Evolutionary conservation across 2,888 invertebrate genomes (phyloP), one percentile per base, ranked within the genome.

Genomic region (Cataglyphis cursor): DNA sequence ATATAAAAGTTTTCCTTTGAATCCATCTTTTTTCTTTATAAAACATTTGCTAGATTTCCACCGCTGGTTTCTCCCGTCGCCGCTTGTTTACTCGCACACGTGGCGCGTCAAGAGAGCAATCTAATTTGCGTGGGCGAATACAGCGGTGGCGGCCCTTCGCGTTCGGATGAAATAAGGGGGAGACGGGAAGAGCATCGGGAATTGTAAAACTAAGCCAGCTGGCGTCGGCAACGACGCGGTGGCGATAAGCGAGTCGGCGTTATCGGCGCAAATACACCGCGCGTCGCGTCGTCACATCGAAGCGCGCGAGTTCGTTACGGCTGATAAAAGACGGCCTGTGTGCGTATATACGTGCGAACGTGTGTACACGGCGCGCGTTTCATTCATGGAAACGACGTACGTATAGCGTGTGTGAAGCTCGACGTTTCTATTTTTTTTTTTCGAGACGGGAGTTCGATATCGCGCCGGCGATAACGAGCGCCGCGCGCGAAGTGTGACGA

Each of bases 381-480:
- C 91, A 91, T 91, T 91, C 90, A 91, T 90, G 87, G 90, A 87
- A 89, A 84, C 87, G 83, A 66, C 72, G 74, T 62, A 21, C 6
- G 74, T 62, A 51, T 66, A 51, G 18, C n/a, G 38, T n/a, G 51
- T 48, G 74, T 78, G 57, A 8, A 10, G 10, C 12, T 35, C 35
- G 65, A 18, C 51, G 48, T 68, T 76, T 72, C 78, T 73, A 73
- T 73, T 80, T 85, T 80, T 73, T 80, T 85, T 80, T 85, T 83
- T 82, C 86, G 75, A 76, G 81, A 61, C 87, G 88, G 82, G 86
- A 84, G 88, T 84, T 91, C 88, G 85, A 91, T 91, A 91, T 85
- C 86, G 85, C 72, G 78, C 28, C 28, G 38, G 62, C 81, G 90
- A 90, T 88, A 90, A 87, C 84, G 82, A 78, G 35, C 15, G 72